Percentiles rank a stretch among this genome's conserved stretches.
Evolutionary conservation across 1,140 invertebrate genomes (phyloP).

Genomic region (Calliphora vicina): DNA sequence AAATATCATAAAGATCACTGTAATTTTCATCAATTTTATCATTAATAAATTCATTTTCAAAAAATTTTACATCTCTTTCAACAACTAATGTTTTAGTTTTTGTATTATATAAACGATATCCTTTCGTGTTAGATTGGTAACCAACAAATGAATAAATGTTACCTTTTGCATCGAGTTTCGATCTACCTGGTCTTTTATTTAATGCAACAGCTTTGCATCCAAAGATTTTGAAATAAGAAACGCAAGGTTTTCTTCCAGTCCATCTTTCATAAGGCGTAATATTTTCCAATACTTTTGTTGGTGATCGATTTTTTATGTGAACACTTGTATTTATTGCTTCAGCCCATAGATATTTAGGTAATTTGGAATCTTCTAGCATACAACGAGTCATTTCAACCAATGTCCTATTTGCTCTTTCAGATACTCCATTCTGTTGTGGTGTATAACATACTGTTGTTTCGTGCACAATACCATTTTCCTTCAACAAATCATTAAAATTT

Average conservation of each 20-base stretch:
- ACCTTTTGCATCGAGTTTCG: constrained; percentile 43
- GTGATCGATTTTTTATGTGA: constrained; percentile 38
- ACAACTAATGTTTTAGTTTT: constrained; percentile 45
- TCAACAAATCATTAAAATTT: constrained; percentile 33
- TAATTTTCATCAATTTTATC: too few species aligned
- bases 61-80: constrained; percentile 43
- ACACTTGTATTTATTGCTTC: constrained; percentile 61
- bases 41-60: too few species aligned
- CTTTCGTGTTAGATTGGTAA: constrained; percentile 45
- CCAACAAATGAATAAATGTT: constrained; percentile 45
- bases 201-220: constrained; percentile 51
- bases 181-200: constrained; percentile 53
- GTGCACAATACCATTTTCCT: constrained; percentile 53
- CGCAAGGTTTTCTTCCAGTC: too few species aligned
- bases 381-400: constrained; percentile 43
- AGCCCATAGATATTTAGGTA: constrained; percentile 63
- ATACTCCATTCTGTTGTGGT: constrained; percentile 62
- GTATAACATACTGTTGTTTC: constrained; percentile 58
- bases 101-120: constrained; percentile 51
- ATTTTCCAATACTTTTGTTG: constrained; percentile 9
- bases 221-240: constrained; percentile 53
- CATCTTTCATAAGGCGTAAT: constrained; percentile 39
- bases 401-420: constrained; percentile 50
- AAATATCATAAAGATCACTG: too few species aligned
- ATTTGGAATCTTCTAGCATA: constrained; percentile 47